Conservation (phyloP, 2,797 vertebrate species). For the Cuculus canorus region DNA sequence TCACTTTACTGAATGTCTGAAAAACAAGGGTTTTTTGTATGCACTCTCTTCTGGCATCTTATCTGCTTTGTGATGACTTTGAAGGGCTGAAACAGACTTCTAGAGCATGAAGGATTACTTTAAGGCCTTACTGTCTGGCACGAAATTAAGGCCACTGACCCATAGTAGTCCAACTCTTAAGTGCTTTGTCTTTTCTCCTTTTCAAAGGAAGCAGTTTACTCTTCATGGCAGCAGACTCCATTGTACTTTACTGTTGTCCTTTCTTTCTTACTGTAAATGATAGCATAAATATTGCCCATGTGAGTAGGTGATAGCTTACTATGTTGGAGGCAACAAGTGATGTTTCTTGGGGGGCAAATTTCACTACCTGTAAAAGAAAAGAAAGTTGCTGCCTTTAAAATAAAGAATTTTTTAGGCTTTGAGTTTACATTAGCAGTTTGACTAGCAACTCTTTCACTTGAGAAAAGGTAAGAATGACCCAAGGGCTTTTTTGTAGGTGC, state of each 20-base stretch:
- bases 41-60: not conserved
- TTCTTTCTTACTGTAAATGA: not conserved
- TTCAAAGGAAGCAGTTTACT: constrained; percentile 13
- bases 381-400: not conserved
- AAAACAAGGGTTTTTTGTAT: not conserved
- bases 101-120: not conserved
- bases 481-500: not conserved
- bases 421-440: not conserved
- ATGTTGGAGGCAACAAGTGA: not conserved
- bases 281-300: not conserved
- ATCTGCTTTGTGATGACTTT: not conserved
- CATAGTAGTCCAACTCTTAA: not conserved
- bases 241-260: not conserved
- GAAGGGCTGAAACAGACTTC: not conserved
- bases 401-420: not conserved
- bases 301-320: not conserved
- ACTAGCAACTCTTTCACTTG: not conserved
- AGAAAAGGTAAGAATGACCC: not conserved
- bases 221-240: not conserved
- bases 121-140: not conserved
- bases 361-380: no score
- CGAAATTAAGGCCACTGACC: no score
- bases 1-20: not conserved
- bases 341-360: not conserved
- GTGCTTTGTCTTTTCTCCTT: not conserved